A percentile compares a stretch with the other conserved stretches of the same genome.
These are phyloP conservation scores for Seriola rivoliana DNA, from an alignment of 2,113 vertebrate genomes.

Conservation along the genomic window DNA sequence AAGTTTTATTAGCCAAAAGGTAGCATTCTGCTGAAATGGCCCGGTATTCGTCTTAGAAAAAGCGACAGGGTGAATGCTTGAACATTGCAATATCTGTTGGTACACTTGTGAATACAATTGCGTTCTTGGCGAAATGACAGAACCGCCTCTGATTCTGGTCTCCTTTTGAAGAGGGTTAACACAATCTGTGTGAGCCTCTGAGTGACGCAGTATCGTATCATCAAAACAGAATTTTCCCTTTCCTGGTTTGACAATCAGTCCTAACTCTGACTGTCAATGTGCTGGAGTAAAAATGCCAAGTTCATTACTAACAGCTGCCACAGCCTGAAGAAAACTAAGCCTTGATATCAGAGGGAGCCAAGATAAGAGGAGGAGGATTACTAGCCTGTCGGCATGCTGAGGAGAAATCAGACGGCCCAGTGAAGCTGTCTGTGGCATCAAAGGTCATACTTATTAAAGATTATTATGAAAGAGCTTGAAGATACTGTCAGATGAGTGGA, in stretches of 20 bases:
- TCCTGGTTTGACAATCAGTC: slow-evolving; percentile 34
- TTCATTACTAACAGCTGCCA: slow-evolving; percentile 73
- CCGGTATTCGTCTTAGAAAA: slow-evolving; percentile 19
- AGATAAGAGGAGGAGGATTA: slow-evolving; percentile 77
- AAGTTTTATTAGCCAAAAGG: slow-evolving; percentile 54
- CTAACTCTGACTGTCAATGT: slow-evolving; percentile 39
- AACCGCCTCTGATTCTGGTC: background rate
- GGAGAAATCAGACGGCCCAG: slow-evolving; percentile 64
- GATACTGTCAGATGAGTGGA: slow-evolving; percentile 77
- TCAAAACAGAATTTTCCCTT: slow-evolving; percentile 37
- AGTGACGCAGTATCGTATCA: slow-evolving; percentile 24
- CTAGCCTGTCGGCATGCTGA: slow-evolving; percentile 62
- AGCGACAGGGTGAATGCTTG: background rate
- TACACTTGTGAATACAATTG: slow-evolving; percentile 21
- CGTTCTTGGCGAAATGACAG: slow-evolving; percentile 5
- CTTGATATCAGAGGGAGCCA: slow-evolving; percentile 72
- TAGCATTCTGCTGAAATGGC: slow-evolving; percentile 32
- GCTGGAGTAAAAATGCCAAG: slow-evolving; percentile 56
- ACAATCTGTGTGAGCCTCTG: slow-evolving; percentile 19
- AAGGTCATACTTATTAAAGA: slow-evolving; percentile 76
- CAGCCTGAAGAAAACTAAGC: slow-evolving; percentile 66
- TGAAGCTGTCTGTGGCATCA: slow-evolving; percentile 75
- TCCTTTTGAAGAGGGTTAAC: slow-evolving; percentile 18
- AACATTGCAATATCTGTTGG: slow-evolving; percentile 24
- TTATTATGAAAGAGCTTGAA: slow-evolving; percentile 69